Evolutionary conservation across 2,797 vertebrate species (phyloP).

Genomic region (Macroramphosus scolopax): DNA sequence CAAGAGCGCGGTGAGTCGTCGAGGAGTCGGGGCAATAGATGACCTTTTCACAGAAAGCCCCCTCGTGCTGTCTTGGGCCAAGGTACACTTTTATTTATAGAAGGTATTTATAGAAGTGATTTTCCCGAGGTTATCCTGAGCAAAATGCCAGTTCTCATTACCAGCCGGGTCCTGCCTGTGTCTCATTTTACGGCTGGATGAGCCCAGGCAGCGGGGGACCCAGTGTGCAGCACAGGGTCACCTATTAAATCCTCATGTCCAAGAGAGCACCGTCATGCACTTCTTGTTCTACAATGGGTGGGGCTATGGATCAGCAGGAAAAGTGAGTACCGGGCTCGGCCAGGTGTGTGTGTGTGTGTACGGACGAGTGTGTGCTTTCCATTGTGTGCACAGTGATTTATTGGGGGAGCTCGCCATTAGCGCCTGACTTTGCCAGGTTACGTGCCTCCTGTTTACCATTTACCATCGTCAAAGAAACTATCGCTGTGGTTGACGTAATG

Average conservation of each 20-base stretch:
- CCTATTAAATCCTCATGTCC: conserved; percentile 79
- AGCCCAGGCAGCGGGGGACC: conserved; percentile 69
- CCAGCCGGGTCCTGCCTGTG: conserved; percentile 73
- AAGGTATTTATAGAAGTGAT: conserved; percentile 84
- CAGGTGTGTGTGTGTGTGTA: conserved; percentile 57
- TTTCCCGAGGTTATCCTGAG: conserved; percentile 81
- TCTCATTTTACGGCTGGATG: conserved; percentile 84
- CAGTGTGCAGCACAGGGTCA: conserved; percentile 79
- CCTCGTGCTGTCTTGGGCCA: conserved; percentile 64
- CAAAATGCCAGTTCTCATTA: conserved; percentile 85
- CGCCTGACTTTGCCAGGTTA: conserved; percentile 20
- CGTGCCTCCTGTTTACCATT: too few species aligned
- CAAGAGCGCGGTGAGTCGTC: conserved; percentile 36
- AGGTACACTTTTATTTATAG: conserved; percentile 82
- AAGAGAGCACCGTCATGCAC: conserved; percentile 72
- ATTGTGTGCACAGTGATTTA: conserved; percentile 57
- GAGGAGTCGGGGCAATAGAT: conserved; percentile 61
- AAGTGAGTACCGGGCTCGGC: conserved; percentile 34
- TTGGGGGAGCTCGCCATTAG: conserved; percentile 32
- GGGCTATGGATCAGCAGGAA: conserved; percentile 55
- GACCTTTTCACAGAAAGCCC: conserved; percentile 78
- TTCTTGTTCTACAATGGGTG: conserved; percentile 69
- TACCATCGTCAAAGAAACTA: too few species aligned
- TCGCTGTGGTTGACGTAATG: too few species aligned
- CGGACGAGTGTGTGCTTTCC: too few species aligned